phyloP scores from a whole-genome alignment of 2,113 vertebrate species.

The Heptranchias perlo region DNA sequence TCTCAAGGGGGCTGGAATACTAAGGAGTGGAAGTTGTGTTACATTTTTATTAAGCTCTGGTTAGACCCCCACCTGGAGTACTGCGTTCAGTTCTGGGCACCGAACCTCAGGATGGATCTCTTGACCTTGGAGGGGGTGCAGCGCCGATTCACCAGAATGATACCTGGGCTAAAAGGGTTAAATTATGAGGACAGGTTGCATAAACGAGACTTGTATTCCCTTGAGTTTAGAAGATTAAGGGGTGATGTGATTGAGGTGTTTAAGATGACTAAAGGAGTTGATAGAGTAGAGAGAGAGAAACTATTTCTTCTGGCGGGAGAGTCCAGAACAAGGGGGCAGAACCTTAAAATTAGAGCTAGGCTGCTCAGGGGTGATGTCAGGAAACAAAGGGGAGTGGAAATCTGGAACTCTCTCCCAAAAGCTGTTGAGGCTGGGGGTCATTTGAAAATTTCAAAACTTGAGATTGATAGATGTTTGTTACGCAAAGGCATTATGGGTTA shows the following conservation, averaged over 20 bases:
- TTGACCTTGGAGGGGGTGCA: not conserved
- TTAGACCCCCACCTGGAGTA: not conserved
- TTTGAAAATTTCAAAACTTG: not conserved
- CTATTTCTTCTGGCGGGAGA: not conserved
- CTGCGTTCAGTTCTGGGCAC: not conserved
- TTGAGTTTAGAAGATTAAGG: not conserved
- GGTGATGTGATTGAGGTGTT: not conserved
- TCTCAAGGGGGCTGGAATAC: not conserved
- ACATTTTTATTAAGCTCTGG: not conserved
- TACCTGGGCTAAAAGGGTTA: not conserved
- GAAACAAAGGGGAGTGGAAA: not conserved
- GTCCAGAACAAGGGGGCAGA: not conserved
- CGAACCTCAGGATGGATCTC: not conserved
- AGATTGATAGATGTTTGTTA: not conserved
- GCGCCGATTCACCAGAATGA: not conserved
- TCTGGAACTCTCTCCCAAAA: not conserved
- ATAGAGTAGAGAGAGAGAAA: not conserved
- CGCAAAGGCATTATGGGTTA: not conserved
- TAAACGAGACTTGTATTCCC: not conserved
- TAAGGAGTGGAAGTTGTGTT: not conserved
- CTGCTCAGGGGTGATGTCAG: not conserved
- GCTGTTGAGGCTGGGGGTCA: not conserved
- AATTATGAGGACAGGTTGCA: not conserved
- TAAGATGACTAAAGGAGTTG: not conserved
- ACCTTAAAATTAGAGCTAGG: not conserved